Evolutionary conservation across 2,888 invertebrate species (phyloP), one percentile per base, ranked within the genome.

Genomic region (Thyatira batis): DNA sequence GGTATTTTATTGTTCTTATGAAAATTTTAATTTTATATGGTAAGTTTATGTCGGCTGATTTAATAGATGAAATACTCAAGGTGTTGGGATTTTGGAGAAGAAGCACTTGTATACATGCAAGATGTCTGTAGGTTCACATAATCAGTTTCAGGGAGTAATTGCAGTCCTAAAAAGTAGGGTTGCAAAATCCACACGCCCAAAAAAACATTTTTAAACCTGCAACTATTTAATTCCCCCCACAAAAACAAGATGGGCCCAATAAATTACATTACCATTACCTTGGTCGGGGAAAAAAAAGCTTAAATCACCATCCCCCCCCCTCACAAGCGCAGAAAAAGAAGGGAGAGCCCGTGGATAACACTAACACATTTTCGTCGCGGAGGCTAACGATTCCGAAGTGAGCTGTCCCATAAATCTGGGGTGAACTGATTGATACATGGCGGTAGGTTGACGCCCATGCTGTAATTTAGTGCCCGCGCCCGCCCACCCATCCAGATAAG

Each of bases 391-490:
- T 92, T 90, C 80, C 87, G 86, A 89, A 87, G 90, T 85, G 86
- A 82, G 78, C 89, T 90, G 91, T 88, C 92, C 85, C 90, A 92
- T 92, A 92, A 92, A 92, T 92, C 87, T 79, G 71, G 71, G 63
- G 69, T 71, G 61, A 66, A 71, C 90, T 92, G 92, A 92, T 92
- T 92, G 92, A 92, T 92, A 92, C 92, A 92, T 89, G 92, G 92
- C 90, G 88, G 88, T 85, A 81, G 89, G 92, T 90, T 93, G 93
- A 93, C 93, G 92, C 92, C 93, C 93, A 93, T 93, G 89, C 88
- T 87, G 93, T 93, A 93, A 93, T 93, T 93, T 94, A 94, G 92
- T 93, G 93, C 92, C 93, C 92, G 82, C 92, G 91, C 87, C 87
- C 90, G 89, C 93, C 93, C 94, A 90, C 93, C 90, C 91, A 80